Evolutionary conservation across 2,888 invertebrate species (phyloP).

Genomic region (Cetonia aurata): DNA sequence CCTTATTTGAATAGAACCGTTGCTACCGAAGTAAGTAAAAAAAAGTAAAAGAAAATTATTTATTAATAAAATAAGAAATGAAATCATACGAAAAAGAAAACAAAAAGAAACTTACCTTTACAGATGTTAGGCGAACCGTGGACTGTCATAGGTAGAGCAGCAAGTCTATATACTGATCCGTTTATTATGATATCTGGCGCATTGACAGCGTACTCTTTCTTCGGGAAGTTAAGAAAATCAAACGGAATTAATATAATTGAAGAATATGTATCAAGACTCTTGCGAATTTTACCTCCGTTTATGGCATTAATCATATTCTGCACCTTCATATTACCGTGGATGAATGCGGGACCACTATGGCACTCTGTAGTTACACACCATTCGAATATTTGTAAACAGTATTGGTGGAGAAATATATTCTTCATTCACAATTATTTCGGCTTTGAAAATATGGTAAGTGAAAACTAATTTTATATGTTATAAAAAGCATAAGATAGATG

Average conservation of each 20-base stretch:
- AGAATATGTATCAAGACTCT: conserved; percentile 74
- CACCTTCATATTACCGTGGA: conserved; percentile 74
- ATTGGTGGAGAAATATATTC: conserved; percentile 79
- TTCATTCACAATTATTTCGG: conserved; percentile 82
- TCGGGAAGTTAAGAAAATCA: conserved; percentile 71
- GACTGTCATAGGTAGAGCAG: conserved; percentile 77
- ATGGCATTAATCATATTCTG: conserved; percentile 76
- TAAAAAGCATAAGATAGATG: no score
- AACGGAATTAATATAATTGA: conserved; percentile 70
- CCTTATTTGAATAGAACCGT: conserved; percentile 76
- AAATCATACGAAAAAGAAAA: no score
- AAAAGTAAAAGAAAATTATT: background rate
- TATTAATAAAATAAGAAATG: no score
- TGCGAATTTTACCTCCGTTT: conserved; percentile 75
- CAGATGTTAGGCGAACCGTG: conserved; percentile 74
- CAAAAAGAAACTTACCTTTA: background rate
- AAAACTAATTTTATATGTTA: conserved; percentile 14
- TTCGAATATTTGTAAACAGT: conserved; percentile 75
- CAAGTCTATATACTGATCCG: conserved; percentile 79
- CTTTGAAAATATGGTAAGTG: conserved; percentile 76
- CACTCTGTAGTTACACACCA: conserved; percentile 77
- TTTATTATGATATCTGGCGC: conserved; percentile 79
- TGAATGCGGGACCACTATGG: conserved; percentile 78
- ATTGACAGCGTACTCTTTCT: conserved; percentile 74
- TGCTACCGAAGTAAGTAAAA: conserved; percentile 72